A percentile compares a stretch with the other conserved stretches of the same genome.
Evolutionary conservation across 1,140 invertebrate genomes (phyloP).

Genomic region (Chymomyza costata): DNA sequence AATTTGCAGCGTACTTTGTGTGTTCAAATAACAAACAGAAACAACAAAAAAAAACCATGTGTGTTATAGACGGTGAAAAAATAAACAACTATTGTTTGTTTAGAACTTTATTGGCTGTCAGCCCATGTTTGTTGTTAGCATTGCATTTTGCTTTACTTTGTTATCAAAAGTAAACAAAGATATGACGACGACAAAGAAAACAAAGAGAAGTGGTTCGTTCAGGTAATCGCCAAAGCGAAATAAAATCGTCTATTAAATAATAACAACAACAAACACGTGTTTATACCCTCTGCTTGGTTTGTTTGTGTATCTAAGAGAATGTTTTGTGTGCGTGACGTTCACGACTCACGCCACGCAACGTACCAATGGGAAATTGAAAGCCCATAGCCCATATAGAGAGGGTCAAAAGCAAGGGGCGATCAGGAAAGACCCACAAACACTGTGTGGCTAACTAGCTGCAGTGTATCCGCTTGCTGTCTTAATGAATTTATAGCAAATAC

Average conservation of each 20-base stretch:
- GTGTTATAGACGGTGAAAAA: not conserved
- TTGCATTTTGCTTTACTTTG: conserved; percentile 9
- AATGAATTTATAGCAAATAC: too few species aligned
- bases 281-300: too few species aligned
- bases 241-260: conserved; percentile 17
- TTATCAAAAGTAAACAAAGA: conserved; percentile 26
- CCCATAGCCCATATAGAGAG: too few species aligned
- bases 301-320: too few species aligned
- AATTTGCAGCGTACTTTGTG: too few species aligned
- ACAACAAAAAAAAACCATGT: conserved; percentile 7
- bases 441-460: too few species aligned
- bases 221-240: too few species aligned
- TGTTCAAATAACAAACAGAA: conserved; percentile 16
- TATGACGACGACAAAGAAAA: conserved; percentile 20
- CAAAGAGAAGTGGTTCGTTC: too few species aligned
- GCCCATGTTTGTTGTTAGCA: not conserved
- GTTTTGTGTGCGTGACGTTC: too few species aligned
- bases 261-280: not conserved
- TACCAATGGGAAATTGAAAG: conserved; percentile 19
- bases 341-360: conserved; percentile 3
- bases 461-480: too few species aligned
- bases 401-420: too few species aligned
- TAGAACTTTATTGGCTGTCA: not conserved
- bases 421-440: too few species aligned
- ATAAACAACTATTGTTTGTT: not conserved